Conservation (phyloP, 2,113 vertebrate genomes). For the Malaclemys terrapin region DNA sequence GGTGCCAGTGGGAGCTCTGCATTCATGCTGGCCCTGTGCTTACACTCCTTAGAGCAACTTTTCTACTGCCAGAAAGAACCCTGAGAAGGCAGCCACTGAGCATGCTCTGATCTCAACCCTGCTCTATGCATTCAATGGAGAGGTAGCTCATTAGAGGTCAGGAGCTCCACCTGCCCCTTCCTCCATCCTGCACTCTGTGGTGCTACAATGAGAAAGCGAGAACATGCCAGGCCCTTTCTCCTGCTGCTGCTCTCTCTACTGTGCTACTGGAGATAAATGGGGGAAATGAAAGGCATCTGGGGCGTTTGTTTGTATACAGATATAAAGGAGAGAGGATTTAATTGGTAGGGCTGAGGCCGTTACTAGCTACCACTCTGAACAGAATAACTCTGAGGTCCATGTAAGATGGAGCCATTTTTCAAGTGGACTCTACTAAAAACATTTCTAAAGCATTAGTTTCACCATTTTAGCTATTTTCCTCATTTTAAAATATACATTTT, state of each 20-base stretch:
- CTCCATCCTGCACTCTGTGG: not conserved
- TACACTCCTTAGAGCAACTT: accelerated
- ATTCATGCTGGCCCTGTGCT: accelerated
- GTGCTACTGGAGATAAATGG: not conserved
- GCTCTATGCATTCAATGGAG: not conserved
- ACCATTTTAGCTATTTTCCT: not conserved
- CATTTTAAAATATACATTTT: not conserved
- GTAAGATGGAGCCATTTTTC: not conserved
- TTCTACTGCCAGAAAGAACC: not conserved
- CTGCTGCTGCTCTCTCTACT: not conserved
- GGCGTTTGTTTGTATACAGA: not conserved
- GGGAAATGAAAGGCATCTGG: not conserved
- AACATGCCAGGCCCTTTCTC: not conserved
- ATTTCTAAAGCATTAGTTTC: not conserved
- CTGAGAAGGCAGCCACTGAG: not conserved
- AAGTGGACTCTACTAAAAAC: not conserved
- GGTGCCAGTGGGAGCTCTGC: accelerated
- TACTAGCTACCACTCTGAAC: not conserved
- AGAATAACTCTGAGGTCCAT: not conserved
- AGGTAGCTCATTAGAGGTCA: not conserved
- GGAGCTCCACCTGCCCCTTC: not conserved
- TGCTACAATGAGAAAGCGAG: not conserved
- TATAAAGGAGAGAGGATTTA: not conserved
- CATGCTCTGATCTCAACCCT: not conserved
- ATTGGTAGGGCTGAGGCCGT: not conserved